Evolutionary conservation across 2,888 invertebrate species (phyloP), one percentile per base, ranked within the genome.

Genomic region (Mechanitis messenoides): DNA sequence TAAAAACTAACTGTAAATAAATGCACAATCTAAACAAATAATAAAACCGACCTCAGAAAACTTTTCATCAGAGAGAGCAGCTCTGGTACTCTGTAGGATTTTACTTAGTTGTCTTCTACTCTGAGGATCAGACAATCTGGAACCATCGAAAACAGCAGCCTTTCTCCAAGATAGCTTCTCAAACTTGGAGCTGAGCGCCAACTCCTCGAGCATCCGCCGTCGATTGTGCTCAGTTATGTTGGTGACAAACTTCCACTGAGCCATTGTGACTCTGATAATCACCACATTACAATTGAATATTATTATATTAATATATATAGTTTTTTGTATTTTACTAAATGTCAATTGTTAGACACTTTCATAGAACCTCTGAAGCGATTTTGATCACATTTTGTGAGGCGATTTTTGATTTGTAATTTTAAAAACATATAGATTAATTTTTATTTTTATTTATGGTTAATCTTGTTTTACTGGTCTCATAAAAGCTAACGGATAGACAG

Each of bases 211-310:
- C 94, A 95, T 95, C 58, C 92, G 86, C 1, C 94, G 87, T 3
- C 93, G 92, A 80, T 94, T 95, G 66, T 83, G 81, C 58, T 95
- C 94, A 0, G 95, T 95, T 68, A 94, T 93, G 78, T 95, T 95
- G 5, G 95, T 95, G 6, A 94, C 93, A 75, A 93, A 95, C 61
- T 92, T 91, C 95, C 95, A 95, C 74, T 94, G 94, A 0, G 94
- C 92, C 68, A 92, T 92, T 57, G 92, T 93, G 2, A 95, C 93
- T 66, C 92, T 90, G 79, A 3, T 50, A 56, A 45, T 2, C n/a
- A 45, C 28, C 33, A 42, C 9, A 42, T 9, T 7, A 42, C 20
- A 20, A 20, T 20, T 20, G 20, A 20, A 1, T 20, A 20, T 20
- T 20, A 20, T 20, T 20, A 20, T 20, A 20, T 20, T 20, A 7